Evolutionary conservation across 1,140 invertebrate genomes (phyloP).

Genomic region (Lanistes nyassanus): DNA sequence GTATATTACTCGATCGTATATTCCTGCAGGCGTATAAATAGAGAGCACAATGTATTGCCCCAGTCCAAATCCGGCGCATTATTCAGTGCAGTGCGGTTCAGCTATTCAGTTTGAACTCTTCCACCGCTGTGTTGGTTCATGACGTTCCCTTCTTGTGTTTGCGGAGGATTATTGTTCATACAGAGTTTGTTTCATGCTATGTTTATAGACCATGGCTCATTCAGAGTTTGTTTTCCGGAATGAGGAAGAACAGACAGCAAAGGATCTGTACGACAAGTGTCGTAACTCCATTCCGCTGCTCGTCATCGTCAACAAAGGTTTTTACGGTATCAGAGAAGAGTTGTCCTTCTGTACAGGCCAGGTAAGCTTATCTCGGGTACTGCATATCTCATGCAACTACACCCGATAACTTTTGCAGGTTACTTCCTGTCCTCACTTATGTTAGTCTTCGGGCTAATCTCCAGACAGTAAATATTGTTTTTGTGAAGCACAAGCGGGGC

Average conservation of each 20-base stretch:
- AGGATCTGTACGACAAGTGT: neutral
- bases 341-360: slow-evolving; percentile 8
- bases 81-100: neutral
- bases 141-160: neutral
- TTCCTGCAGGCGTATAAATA: too few relatives aligned
- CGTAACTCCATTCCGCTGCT: neutral
- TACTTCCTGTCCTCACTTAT: too few relatives aligned
- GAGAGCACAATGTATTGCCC: too few relatives aligned
- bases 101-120: neutral
- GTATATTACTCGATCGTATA: too few relatives aligned
- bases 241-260: neutral
- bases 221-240: neutral
- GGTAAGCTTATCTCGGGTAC: too few relatives aligned
- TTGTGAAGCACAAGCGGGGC: too few relatives aligned
- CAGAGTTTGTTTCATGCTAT: neutral
- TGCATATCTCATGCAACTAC: too few relatives aligned
- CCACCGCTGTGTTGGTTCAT: neutral
- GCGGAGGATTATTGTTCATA: neutral
- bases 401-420: too few relatives aligned
- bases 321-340: slow-evolving; percentile 4
- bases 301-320: slow-evolving; percentile 4
- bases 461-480: too few relatives aligned
- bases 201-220: neutral
- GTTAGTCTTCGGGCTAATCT: too few relatives aligned
- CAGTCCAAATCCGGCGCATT: neutral